Conservation (phyloP, 2,888 invertebrate genomes). For the Ceramica pisi region DNA sequence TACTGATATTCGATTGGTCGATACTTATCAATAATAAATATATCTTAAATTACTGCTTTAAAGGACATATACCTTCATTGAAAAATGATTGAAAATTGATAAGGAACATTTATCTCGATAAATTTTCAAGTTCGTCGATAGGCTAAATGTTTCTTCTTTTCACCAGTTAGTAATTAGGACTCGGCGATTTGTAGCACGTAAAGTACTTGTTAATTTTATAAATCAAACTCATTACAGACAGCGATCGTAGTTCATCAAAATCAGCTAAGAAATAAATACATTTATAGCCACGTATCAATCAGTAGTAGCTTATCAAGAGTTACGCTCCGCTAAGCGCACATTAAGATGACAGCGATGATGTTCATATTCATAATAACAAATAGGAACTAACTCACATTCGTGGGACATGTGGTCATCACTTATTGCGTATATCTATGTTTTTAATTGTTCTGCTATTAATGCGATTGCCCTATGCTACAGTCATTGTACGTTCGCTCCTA, state of each 20-base stretch:
- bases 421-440: slow-evolving; percentile 68
- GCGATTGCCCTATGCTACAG: slow-evolving; percentile 66
- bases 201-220: slow-evolving; percentile 25
- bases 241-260: slow-evolving; percentile 34
- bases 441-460: slow-evolving; percentile 71
- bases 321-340: slow-evolving; percentile 45
- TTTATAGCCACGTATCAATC: slow-evolving; percentile 62
- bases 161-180: slow-evolving; percentile 17
- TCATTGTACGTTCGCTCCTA: slow-evolving; percentile 68
- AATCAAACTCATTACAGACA: slow-evolving; percentile 33
- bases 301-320: slow-evolving; percentile 65
- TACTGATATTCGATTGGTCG: slow-evolving; percentile 40
- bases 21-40: slow-evolving; percentile 34
- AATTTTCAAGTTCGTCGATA: not conserved
- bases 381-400: slow-evolving; percentile 67
- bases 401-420: slow-evolving; percentile 72
- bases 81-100: slow-evolving; percentile 22
- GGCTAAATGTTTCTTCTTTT: slow-evolving; percentile 13
- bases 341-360: slow-evolving; percentile 52
- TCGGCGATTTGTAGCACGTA: slow-evolving; percentile 22
- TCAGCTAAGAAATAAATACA: slow-evolving; percentile 36
- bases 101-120: not conserved
- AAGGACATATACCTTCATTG: slow-evolving; percentile 3
- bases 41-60: slow-evolving; percentile 31
- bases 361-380: slow-evolving; percentile 62